Evolutionary conservation across 2,113 vertebrate species (phyloP).

Genomic region (Coptodon bakossiorum): DNA sequence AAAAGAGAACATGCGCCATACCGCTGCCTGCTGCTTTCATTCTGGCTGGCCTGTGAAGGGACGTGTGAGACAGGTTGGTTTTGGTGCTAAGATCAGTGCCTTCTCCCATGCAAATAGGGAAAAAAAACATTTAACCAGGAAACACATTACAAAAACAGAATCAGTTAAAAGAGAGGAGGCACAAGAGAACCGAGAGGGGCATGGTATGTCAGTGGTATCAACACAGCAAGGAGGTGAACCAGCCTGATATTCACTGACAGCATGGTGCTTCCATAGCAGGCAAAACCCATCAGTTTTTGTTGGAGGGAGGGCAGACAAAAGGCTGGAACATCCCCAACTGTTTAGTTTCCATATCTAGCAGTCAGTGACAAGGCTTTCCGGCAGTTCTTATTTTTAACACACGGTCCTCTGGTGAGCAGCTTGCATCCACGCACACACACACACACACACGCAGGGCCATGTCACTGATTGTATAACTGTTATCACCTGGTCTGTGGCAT

Average conservation of each 20-base stretch:
- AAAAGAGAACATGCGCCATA: neutral
- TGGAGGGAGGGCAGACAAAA: slow-evolving; percentile 8
- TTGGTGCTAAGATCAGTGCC: neutral
- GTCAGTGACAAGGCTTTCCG: slow-evolving; percentile 37
- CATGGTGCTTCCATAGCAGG: slow-evolving; percentile 21
- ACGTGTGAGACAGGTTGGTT: neutral
- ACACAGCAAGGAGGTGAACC: slow-evolving; percentile 34
- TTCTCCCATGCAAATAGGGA: neutral
- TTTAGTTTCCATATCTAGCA: slow-evolving; percentile 49
- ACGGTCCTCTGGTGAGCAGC: slow-evolving; percentile 27
- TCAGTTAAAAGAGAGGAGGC: neutral
- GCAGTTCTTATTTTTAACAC: slow-evolving; percentile 27
- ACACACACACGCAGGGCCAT: neutral
- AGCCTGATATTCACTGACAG: slow-evolving; percentile 42
- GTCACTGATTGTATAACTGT: slow-evolving; percentile 34
- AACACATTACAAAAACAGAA: neutral
- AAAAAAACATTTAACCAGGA: neutral
- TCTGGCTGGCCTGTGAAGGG: neutral
- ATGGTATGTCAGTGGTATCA: slow-evolving; percentile 19
- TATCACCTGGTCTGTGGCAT: slow-evolving; percentile 47
- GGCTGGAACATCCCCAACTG: slow-evolving; percentile 40
- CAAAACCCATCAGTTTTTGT: slow-evolving; percentile 17
- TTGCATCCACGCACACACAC: neutral
- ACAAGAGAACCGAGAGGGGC: neutral
- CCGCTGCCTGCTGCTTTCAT: neutral